phyloP scores from a whole-genome alignment of 2,888 invertebrate species.

The Microctonus hyperodae region DNA sequence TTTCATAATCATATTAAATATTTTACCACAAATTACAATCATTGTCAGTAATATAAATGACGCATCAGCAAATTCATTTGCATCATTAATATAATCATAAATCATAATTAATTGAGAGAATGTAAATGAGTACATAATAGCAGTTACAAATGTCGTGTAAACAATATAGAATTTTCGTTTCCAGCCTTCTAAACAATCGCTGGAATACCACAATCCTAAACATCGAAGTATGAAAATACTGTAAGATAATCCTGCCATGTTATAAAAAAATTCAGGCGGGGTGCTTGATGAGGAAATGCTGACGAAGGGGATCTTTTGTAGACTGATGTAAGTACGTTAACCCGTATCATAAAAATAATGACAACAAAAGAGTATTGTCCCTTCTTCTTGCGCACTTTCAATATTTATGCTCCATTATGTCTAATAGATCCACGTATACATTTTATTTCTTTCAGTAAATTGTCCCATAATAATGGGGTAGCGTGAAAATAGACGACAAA shows the following conservation, averaged over 20 bases:
- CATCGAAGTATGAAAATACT: conserved; percentile 6
- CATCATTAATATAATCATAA: conserved; percentile 2
- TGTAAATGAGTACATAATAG: conserved; percentile 10
- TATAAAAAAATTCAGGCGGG: not conserved
- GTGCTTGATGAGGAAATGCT: not conserved
- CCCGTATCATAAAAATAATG: not conserved
- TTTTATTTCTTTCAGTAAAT: not conserved
- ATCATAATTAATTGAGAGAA: conserved; percentile 17
- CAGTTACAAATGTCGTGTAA: conserved; percentile 11
- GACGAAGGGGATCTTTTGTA: too few relatives aligned
- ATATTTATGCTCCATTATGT: not conserved
- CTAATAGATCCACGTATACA: not conserved
- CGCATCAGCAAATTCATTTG: conserved; percentile 9
- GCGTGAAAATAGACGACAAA: not conserved
- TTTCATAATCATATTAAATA: not conserved
- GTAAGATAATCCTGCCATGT: conserved; percentile 2
- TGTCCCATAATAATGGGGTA: not conserved
- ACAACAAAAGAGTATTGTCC: not conserved
- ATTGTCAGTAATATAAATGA: conserved; percentile 13
- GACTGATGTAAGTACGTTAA: not conserved
- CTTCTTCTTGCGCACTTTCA: not conserved
- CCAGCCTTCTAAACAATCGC: not conserved
- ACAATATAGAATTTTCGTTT: conserved; percentile 8
- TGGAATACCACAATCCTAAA: conserved; percentile 16
- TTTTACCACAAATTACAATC: not conserved